Evolutionary conservation across 1,140 invertebrate species (phyloP).

Genomic region (Diachasma alloeum): DNA sequence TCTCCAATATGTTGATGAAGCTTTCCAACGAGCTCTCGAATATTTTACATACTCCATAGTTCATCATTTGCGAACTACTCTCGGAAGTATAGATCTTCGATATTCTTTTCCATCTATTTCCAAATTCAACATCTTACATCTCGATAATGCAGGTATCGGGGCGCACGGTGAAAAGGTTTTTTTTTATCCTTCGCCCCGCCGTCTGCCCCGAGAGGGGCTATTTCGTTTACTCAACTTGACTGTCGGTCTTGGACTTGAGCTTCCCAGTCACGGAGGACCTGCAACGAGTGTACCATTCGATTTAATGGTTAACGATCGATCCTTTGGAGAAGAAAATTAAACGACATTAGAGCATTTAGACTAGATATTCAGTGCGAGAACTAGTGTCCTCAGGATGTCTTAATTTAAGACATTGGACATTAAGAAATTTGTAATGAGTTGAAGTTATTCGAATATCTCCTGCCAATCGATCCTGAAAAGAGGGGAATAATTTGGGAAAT

Average conservation of each 20-base stretch:
- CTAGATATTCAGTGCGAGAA: not conserved
- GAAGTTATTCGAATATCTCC: too few relatives aligned
- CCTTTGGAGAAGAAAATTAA: constrained; percentile 17
- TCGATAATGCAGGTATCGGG: too few relatives aligned
- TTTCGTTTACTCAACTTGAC: too few relatives aligned
- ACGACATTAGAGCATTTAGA: constrained; percentile 17
- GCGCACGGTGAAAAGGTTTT: too few relatives aligned
- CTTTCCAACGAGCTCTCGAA: not conserved
- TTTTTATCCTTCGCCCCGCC: too few relatives aligned
- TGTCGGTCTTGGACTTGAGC: not conserved
- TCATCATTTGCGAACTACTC: not conserved
- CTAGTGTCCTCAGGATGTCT: too few relatives aligned
- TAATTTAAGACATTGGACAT: too few relatives aligned
- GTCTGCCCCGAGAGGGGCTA: too few relatives aligned
- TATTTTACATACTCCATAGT: not conserved
- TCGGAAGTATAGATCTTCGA: not conserved
- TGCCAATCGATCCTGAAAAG: too few relatives aligned
- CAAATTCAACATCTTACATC: too few relatives aligned
- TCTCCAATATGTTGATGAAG: not conserved
- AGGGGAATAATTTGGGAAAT: too few relatives aligned
- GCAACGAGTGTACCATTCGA: not conserved
- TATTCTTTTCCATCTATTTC: not conserved
- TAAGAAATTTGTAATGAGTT: too few relatives aligned
- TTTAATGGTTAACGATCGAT: constrained; percentile 21
- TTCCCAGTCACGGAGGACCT: not conserved